Percentiles rank a stretch among this genome's conserved stretches.
Evolutionary conservation across 2,113 vertebrate genomes (phyloP).

Genomic region (Chamaetylas fuelleborni): DNA sequence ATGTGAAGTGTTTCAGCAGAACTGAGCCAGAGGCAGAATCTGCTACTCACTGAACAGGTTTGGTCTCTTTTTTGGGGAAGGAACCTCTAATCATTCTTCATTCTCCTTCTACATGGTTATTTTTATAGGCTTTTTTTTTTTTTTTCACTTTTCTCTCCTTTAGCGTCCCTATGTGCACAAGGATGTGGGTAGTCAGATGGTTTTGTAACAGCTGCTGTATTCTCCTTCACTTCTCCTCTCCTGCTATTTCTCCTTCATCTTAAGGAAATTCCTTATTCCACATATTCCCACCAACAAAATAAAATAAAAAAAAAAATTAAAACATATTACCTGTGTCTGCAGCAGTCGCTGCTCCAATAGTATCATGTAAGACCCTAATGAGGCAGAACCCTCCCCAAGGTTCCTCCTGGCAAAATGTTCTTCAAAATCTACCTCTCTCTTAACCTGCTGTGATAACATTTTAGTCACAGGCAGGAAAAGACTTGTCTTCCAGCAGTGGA

Average conservation of each 20-base stretch:
- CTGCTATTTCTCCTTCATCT: not conserved
- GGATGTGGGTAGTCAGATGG: not conserved
- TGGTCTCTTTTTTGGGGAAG: not conserved
- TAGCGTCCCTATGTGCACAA: not conserved
- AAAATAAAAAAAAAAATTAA: not conserved
- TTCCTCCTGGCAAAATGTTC: not conserved
- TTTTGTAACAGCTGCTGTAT: not conserved
- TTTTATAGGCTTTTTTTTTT: not conserved
- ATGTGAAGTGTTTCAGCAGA: not conserved
- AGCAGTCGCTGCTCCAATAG: not conserved
- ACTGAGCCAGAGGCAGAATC: not conserved
- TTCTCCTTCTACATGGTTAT: not conserved
- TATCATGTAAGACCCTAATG: fast-evolving
- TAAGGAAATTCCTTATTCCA: not conserved
- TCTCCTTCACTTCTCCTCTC: no score
- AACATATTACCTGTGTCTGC: not conserved
- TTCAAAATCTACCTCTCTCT: not conserved
- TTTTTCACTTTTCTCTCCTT: not conserved
- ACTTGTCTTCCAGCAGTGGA: not conserved
- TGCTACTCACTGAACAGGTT: not conserved
- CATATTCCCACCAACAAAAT: not conserved
- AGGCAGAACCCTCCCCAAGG: not conserved
- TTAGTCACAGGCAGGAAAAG: not conserved
- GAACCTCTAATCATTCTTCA: not conserved
- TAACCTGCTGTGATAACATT: not conserved